Base-by-base conservation (phyloP, 37 sponge, comb jelly and placozoan genomes). In the Oscarella lobularis region DNA sequence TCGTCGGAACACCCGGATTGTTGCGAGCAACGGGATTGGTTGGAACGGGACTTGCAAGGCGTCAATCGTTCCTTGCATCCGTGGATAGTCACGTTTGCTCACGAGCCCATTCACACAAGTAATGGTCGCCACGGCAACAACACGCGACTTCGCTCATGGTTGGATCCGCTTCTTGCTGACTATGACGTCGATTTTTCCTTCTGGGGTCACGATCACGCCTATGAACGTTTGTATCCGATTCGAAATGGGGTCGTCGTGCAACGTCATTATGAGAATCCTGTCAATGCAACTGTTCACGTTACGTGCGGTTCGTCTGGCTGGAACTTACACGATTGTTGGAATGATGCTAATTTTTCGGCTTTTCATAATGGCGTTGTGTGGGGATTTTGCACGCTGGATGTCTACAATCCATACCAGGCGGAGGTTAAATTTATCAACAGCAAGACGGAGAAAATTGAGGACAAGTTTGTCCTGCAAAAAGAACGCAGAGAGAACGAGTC, bases 71-170 rank as follows among this genome's bases (percentile, higher is more conserved):
- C 34, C 6, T 2, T 31, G 65, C 40, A 31, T 32, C 74, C 73
- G 6, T 80, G 81, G 81, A 39, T 80, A 9, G 81, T 80, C 35
- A 72, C 65, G 65, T 80, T 80, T 67, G 73, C 54, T 29, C 81
- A 80, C 74, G 38, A 48, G 73, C 74, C 81, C 31, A 80, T 80
- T 9, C 73, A 80, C 74, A 80, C 71, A 5, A 68, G 71, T 68
- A 68, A 68, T 14, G 4, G 6, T 30, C 71, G 71, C 71, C 71
- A 68, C 31, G 71, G 71, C 31, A 68, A 68, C 71, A 5, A 68
- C 35, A 30, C 71, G 29, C 5, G 5, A 14, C 31, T 68, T 5
- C 71, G 71, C 5, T 5, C 6, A 29, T 68, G 71, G 71, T 35
- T 68, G 31, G 71, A 4, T 29, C 71, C 71, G 71, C 71, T 68